Evolutionary conservation across 2,888 invertebrate species (phyloP), one percentile per base, ranked within the genome.

Genomic region (Perizoma flavofasciatum): DNA sequence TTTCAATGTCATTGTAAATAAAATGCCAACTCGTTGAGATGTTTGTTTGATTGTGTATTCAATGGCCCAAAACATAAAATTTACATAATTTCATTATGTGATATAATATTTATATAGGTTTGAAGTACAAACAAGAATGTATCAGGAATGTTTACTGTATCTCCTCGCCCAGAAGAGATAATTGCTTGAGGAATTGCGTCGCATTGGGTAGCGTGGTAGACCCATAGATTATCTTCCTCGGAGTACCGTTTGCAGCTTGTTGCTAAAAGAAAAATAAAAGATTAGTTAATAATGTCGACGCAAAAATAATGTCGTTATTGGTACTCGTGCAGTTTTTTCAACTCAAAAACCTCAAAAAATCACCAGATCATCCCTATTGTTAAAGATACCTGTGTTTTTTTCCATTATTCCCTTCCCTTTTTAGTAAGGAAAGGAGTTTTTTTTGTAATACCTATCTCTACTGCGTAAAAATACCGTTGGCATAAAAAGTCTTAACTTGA

Each of bases 121-220:
- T 60, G 65, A 66, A 52, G 68, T 63, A 56, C 56, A 61, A 56
- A 51, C 61, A 59, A 66, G 63, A 58, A 70, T 67, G 68, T 55
- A 61, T 49, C 60, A 57, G 86, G 88, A 89, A 88, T 87, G 88
- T 85, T 86, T 79, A 89, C 70, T 93, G 93, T 66, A 95, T 93
- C 83, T 96, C 96, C 78, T 95, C 95, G 47, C 96, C 96, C 65
- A 96, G 85, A 35, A 95, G 92, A n/a, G 96, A 95, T 37, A 97
- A 92, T 88, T 99, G 99, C 86, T 97, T 97, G 63, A 99, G 93
- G 89, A 99, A 99, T 82, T 98, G 98, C 71, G 95, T 95, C 5
- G 99, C 98, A 91, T 98, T 99, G 68, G 96, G 96, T 64, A 99
- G 93, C 46, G 99, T 98, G 35, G 99, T 98, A 62, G 98, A 96